Conservation (phyloP, 2,888 invertebrate genomes). For the Netelia fuscicornis region DNA sequence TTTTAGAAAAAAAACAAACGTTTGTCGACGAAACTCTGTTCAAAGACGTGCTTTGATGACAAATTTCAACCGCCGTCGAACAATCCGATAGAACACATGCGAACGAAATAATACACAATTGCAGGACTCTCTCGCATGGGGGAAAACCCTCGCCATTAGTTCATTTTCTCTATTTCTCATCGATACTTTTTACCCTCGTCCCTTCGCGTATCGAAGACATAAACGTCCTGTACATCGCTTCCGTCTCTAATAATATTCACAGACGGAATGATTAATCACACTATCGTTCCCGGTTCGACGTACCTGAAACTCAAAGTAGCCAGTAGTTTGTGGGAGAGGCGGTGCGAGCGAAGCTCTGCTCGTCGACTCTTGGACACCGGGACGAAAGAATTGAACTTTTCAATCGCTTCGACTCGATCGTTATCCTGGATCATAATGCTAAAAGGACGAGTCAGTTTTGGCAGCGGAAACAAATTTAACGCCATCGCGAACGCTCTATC, state of each 20-base stretch:
- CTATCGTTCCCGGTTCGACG: neutral
- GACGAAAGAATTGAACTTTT: no score
- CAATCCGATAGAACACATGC: neutral
- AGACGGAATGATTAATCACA: slow-evolving; percentile 55
- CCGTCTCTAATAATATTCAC: neutral
- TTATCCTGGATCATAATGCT: no score
- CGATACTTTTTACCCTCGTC: neutral
- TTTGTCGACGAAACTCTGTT: neutral
- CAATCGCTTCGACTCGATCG: no score
- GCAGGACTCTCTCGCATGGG: neutral
- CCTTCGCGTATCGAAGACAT: neutral
- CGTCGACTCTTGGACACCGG: no score
- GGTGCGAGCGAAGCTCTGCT: no score
- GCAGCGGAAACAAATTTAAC: slow-evolving; percentile 69
- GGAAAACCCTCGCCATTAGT: neutral
- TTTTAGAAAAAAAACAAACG: neutral
- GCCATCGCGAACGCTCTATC: slow-evolving; percentile 68
- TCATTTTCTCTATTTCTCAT: no score
- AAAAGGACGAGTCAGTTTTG: slow-evolving; percentile 67
- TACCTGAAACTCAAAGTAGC: neutral
- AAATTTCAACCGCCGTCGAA: neutral
- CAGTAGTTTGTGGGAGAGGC: neutral
- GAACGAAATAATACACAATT: neutral
- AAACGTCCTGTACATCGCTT: slow-evolving; percentile 10
- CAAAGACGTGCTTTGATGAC: slow-evolving; percentile 1